These are phyloP conservation scores for Sipha flava DNA, from an alignment of 1,140 invertebrate genomes.

Conservation along the genomic window DNA sequence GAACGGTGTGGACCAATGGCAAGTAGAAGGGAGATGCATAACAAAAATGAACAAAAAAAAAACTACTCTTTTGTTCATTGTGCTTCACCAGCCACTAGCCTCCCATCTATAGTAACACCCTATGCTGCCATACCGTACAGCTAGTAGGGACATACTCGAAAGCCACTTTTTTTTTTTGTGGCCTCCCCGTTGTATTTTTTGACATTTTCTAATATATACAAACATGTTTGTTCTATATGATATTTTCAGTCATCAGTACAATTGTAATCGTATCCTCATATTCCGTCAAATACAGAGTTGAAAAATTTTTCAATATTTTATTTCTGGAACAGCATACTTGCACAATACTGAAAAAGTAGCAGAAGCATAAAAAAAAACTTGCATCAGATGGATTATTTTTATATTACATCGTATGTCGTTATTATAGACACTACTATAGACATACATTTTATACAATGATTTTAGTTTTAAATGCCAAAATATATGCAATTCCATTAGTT, in stretches of 20 bases:
- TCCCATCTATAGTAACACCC: background rate
- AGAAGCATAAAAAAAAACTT: no score
- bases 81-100: background rate
- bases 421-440: no score
- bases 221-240: background rate
- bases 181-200: background rate
- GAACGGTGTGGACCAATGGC: background rate
- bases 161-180: background rate
- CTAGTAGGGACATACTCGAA: background rate
- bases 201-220: conserved; percentile 2
- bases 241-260: background rate
- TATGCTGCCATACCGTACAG: background rate
- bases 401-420: no score
- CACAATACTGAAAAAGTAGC: no score
- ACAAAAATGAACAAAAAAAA: background rate
- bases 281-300: no score
- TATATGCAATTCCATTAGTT: no score
- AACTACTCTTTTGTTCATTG: background rate
- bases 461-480: no score
- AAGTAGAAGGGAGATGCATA: background rate
- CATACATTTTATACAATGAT: no score
- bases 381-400: no score
- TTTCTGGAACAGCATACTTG: no score
- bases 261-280: no score
- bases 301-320: no score